Base-by-base conservation (phyloP, 2,113 vertebrate species). In the Carassius auratus region DNA sequence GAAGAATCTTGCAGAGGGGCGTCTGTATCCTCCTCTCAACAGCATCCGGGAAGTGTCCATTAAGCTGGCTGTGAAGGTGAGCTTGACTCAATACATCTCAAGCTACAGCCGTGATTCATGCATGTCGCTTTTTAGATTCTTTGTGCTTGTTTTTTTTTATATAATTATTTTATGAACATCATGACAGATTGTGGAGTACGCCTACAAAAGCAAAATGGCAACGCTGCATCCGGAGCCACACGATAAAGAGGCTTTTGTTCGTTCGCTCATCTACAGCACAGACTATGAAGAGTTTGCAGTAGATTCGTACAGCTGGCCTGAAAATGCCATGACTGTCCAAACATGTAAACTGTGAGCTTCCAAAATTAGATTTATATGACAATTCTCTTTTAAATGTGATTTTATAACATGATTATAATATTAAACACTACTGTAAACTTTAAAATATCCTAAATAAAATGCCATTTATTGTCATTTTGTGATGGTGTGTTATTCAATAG, bases 1-100 rank as follows among this genome's bases (percentile, higher is more conserved):
- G 48, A 89, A 96, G 80, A 92, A 99, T 91, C 92, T 99, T 61
- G 87, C 93, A 42, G 96, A 99, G 82, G 98, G 98, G 80, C 94
- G 98, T 78, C 93, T 99, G 55, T 99, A 97, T 87, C 98, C 98
- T 90, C 96, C 97, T 0, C 94, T 99, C 92, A 93, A 89, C 89
- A 93, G 91, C 62, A 99, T 99, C 89, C 94, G 90, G 87, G 92
- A 96, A 0, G 97, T 98, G 66, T 99, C 98, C 0, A 83, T 96
- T 88, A 97, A 95, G 89, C 95, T 99, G 9, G 97, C 98, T n/a
- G 94, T 95, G 74, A 96, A 93, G 96, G 98, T 99, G 93, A 95
- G 82, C 50, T 1, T 4, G 12, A 57, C 45, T 57, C 33, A 8
- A 42, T 26, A 50, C 4, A 42, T 75, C 50, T 74, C 61, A 57